phyloP scores from a whole-genome alignment of 1,140 invertebrate genomes.

The Dryas iulia region DNA sequence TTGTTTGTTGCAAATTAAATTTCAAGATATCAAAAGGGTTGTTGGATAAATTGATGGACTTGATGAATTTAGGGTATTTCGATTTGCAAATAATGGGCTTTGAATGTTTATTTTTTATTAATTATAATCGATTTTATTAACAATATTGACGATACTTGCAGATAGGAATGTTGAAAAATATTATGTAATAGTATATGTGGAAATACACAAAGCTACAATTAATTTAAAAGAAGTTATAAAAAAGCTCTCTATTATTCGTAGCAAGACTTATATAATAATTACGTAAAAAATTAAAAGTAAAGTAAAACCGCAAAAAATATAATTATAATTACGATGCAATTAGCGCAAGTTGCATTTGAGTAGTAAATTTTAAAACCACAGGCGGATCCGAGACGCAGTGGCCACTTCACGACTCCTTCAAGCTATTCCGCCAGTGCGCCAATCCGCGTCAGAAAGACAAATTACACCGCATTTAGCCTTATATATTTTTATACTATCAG shows the following conservation, averaged over 20 bases:
- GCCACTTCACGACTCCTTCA: constrained; percentile 1
- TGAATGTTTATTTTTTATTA: background rate
- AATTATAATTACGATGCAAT: background rate
- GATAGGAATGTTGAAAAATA: background rate
- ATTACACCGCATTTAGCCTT: background rate
- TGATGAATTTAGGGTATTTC: background rate
- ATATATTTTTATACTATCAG: background rate
- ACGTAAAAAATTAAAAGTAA: background rate
- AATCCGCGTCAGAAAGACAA: background rate
- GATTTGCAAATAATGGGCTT: background rate
- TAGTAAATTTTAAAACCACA: background rate
- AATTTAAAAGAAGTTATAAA: too few species aligned
- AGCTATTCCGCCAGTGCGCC: background rate
- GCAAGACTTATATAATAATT: too few species aligned
- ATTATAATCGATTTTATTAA: too few species aligned
- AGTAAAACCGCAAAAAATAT: background rate
- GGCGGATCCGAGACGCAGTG: background rate
- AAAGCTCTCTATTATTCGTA: too few species aligned
- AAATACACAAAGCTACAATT: too few species aligned
- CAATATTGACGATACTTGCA: too few species aligned
- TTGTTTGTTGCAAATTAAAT: constrained; percentile 14
- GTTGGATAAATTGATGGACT: background rate
- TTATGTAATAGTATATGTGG: too few species aligned
- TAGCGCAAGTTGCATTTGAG: background rate
- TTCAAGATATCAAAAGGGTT: constrained; percentile 11